Evolutionary conservation across 2,113 vertebrate species (phyloP).

Genomic region (Myodes glareolus): DNA sequence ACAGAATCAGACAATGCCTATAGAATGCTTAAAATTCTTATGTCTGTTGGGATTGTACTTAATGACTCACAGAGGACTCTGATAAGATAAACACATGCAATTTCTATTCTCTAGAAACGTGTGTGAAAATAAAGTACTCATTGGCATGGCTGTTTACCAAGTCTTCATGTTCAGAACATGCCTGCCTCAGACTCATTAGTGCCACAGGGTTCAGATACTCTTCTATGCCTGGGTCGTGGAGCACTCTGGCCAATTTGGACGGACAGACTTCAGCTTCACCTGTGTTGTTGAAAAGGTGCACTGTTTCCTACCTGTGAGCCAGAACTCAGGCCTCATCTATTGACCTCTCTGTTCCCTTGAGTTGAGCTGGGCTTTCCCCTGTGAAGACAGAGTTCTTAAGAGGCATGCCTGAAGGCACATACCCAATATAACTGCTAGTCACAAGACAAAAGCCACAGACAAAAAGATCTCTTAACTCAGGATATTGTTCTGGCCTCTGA

Average conservation of each 20-base stretch:
- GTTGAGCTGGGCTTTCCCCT: background rate
- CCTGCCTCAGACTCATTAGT: background rate
- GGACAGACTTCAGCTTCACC: background rate
- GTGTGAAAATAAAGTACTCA: background rate
- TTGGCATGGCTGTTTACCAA: background rate
- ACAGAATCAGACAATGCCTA: background rate
- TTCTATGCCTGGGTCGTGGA: background rate
- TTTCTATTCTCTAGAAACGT: constrained; percentile 13
- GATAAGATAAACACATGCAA: constrained; percentile 14
- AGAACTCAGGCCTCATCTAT: background rate
- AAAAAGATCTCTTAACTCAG: constrained; percentile 28
- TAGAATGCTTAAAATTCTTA: background rate
- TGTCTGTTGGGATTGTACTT: background rate
- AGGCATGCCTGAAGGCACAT: background rate
- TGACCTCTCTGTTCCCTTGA: background rate
- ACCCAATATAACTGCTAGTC: background rate
- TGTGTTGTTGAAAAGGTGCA: background rate
- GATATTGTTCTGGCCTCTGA: background rate
- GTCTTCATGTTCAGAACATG: background rate
- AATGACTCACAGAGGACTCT: background rate
- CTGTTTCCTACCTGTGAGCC: background rate
- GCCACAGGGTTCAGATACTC: background rate
- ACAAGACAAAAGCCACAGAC: background rate
- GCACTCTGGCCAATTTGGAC: background rate
- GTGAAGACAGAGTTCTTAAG: background rate